A percentile compares a stretch with the other conserved stretches of the same genome.
phyloP scores from a whole-genome alignment of 2,888 invertebrate species.

The Tachina fera region DNA sequence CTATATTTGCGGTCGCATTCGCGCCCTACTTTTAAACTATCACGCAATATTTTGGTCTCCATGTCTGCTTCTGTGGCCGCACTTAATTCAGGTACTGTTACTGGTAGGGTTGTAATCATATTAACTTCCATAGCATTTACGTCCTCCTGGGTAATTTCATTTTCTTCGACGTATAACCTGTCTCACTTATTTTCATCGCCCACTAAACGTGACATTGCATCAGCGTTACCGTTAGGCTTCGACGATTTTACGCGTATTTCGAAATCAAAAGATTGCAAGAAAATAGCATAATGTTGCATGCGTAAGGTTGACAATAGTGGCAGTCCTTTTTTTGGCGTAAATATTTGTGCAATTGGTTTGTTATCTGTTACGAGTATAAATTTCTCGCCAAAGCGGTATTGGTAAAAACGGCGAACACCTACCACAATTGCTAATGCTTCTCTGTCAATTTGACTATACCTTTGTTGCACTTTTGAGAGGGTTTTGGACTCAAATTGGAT shows the following conservation, averaged over 20 bases:
- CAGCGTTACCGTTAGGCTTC: constrained; percentile 41
- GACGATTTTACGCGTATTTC: not conserved
- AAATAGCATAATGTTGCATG: constrained; percentile 1
- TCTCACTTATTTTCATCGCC: not conserved
- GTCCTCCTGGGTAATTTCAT: constrained; percentile 1
- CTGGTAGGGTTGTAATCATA: no score
- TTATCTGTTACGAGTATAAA: no score
- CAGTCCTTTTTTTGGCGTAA: not conserved
- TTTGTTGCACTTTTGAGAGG: not conserved
- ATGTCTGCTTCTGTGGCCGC: no score
- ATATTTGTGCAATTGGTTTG: no score
- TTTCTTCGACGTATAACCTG: constrained; percentile 34
- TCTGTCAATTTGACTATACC: not conserved
- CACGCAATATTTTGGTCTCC: constrained; percentile 16
- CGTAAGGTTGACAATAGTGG: not conserved
- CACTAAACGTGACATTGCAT: constrained; percentile 53
- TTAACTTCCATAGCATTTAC: no score
- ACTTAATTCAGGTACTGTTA: no score
- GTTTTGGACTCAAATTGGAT: not conserved
- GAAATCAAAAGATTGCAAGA: constrained; percentile 3
- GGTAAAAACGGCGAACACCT: not conserved
- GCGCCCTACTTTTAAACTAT: constrained; percentile 36
- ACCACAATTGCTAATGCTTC: not conserved
- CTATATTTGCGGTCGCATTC: constrained; percentile 21
- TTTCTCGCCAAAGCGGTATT: no score